Evolutionary conservation across 2,797 vertebrate species (phyloP).

Genomic region (Uromys caudimaculatus): DNA sequence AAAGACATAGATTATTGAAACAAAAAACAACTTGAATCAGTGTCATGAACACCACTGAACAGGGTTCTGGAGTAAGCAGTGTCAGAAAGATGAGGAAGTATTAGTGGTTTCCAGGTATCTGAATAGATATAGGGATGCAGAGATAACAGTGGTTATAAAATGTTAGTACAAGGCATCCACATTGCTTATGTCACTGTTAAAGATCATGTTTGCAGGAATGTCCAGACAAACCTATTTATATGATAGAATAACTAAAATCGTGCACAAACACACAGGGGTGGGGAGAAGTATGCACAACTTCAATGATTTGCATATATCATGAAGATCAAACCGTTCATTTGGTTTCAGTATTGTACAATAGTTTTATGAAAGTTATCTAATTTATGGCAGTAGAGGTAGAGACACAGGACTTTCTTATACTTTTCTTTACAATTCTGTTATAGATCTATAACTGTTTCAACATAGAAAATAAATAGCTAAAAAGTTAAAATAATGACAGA

Average conservation of each 20-base stretch:
- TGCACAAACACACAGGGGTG: neutral
- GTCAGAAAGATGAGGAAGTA: neutral
- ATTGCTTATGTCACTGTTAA: neutral
- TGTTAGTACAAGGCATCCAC: neutral
- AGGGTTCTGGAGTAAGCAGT: conserved; percentile 9
- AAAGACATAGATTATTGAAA: neutral
- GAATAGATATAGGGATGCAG: neutral
- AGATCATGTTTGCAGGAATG: neutral
- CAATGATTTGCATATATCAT: neutral
- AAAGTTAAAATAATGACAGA: neutral
- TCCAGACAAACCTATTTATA: neutral
- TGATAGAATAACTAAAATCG: neutral
- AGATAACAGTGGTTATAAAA: neutral
- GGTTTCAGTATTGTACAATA: neutral
- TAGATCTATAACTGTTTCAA: neutral
- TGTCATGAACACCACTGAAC: neutral
- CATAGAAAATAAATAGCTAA: neutral
- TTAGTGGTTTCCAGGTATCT: neutral
- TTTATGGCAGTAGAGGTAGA: neutral
- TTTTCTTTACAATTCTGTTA: neutral
- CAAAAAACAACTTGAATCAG: neutral
- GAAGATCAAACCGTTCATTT: neutral
- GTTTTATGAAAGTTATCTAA: neutral
- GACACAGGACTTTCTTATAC: neutral
- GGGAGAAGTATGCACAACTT: neutral